These are phyloP conservation scores for Drosophila meridiana DNA, from an alignment of 2,888 invertebrate species.

Conservation along the genomic window DNA sequence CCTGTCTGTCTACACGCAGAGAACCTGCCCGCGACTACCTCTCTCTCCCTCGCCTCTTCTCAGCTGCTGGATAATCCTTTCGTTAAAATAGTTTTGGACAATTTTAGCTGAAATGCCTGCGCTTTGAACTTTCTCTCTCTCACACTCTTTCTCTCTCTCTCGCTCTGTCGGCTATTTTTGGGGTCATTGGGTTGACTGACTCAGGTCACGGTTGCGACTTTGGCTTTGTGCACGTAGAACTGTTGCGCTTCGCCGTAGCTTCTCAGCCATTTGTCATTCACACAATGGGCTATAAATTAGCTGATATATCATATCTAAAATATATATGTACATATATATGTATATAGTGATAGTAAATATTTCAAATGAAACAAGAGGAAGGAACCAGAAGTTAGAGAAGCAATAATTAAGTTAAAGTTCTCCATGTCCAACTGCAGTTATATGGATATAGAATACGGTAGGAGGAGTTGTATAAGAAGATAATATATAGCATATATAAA, in stretches of 20 bases:
- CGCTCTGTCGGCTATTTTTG: slow-evolving; percentile 24
- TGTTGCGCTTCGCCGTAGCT: slow-evolving; percentile 43
- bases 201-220: slow-evolving; percentile 57
- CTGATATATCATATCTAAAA: slow-evolving; percentile 14
- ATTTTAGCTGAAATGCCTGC: slow-evolving; percentile 50
- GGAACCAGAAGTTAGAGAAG: background rate
- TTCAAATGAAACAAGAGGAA: background rate
- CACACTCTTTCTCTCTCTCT: background rate
- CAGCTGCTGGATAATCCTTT: slow-evolving; percentile 49
- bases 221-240: slow-evolving; percentile 45
- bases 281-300: slow-evolving; percentile 43
- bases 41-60: background rate
- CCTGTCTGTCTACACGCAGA: slow-evolving; percentile 14
- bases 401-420: slow-evolving; percentile 2
- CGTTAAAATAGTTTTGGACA: slow-evolving; percentile 62
- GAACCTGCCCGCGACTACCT: background rate
- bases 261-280: slow-evolving; percentile 42
- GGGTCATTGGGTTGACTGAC: slow-evolving; percentile 57
- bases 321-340: background rate
- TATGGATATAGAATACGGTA: too few relatives aligned
- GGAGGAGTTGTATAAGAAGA: background rate
- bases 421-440: background rate
- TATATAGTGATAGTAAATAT: slow-evolving; percentile 7
- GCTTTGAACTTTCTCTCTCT: slow-evolving; percentile 53
- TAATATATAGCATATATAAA: background rate